Percentiles rank a stretch among this genome's conserved stretches.
phyloP scores from a whole-genome alignment of 1,140 invertebrate genomes.

The Antheraea mylitta region DNA sequence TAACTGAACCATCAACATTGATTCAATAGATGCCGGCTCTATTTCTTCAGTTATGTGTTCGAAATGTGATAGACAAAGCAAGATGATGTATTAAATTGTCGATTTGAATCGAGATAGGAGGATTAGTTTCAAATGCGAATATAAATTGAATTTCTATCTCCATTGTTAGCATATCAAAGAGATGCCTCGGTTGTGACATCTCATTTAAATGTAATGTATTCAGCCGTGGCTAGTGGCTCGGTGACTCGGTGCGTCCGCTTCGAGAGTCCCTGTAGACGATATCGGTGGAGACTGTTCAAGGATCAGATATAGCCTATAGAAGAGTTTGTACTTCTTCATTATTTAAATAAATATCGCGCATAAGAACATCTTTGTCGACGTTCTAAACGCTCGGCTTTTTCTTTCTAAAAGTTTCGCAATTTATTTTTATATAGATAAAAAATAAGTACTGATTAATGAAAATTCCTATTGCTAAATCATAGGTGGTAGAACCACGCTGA shows the following conservation, averaged over 20 bases:
- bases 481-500: too few species aligned
- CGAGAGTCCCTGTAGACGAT: neutral
- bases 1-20: neutral
- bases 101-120: neutral
- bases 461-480: too few species aligned
- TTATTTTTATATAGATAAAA: too few species aligned
- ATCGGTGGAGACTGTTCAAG: neutral
- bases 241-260: neutral
- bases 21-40: neutral
- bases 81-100: neutral
- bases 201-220: conserved; percentile 23
- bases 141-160: conserved; percentile 3
- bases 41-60: neutral
- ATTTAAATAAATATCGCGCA: too few species aligned
- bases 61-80: neutral
- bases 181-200: conserved; percentile 20
- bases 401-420: too few species aligned
- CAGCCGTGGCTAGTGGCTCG: conserved; percentile 12
- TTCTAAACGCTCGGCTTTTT: too few species aligned
- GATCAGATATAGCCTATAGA: neutral
- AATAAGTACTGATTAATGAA: too few species aligned
- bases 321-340: neutral
- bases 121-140: neutral
- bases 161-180: conserved; percentile 19
- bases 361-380: neutral